Base-by-base conservation (phyloP, 2,888 invertebrate species). In the Tachystola acroxantha region DNA sequence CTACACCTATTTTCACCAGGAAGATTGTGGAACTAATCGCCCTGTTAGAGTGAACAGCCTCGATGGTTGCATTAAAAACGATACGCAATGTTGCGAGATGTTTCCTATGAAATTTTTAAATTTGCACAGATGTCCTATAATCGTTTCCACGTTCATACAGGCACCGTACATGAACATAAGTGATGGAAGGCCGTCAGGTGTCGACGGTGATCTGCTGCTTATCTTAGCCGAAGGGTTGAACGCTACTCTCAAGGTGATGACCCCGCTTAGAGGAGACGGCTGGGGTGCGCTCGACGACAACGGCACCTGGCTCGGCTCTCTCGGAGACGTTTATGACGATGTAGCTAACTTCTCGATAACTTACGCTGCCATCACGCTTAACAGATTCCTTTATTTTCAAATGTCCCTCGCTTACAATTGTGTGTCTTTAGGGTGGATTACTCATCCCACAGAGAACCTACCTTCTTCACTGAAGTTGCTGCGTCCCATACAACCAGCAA, bases 301-400 rank as follows among this genome's bases (percentile, higher is more conserved):
- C 24, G 76, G 72, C 1, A 59, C 64, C 0, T 84, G 84, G 84
- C 49, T 68, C 2, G 84, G 84, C 1, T 82, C 80, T 1, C 64
- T 84, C 0, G 69, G 64, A 10, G 81, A 82, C 39, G 35, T 81
- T 9, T 60, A 69, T 27, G 51, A 75, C 20, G 66, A 68, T n/a
- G 40, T 60, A 9, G 84, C 84, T 0, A 77, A 81, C 45, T 64
- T 82, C 13, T 82, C 82, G 0, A 80, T 82, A 57, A 80, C 81
- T 1, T 81, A 78, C 3, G 67, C 64, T 0, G 68, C 69, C 14
- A 25, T 81, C 7, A 80, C 82, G 0, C 41, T 65, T 1, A 31
- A 64, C 6, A 66, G 81, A 43, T 67, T 60, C 37, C 49, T 53
- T 0, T 40, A 61, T 35, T 84, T 79, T 43, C 64, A 81, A 43